Conservation (phyloP, 2,797 vertebrate species). For the Hemitrygon akajei region DNA sequence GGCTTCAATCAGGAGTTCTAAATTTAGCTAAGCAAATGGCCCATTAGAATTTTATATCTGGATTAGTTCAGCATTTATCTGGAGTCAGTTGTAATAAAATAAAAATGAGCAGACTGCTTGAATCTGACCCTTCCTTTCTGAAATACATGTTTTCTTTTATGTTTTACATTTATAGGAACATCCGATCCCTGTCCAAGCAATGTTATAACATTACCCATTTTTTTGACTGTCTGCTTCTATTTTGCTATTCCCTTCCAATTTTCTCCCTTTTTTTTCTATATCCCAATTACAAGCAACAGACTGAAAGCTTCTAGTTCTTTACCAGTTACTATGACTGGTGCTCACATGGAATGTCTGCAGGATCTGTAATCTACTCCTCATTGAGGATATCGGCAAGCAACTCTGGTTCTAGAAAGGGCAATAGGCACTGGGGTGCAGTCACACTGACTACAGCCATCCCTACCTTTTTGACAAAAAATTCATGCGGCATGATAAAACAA, state of each 20-base stretch:
- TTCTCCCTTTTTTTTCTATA: neutral
- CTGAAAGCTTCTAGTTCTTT: neutral
- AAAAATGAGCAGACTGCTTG: neutral
- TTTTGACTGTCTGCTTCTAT: neutral
- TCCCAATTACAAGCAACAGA: neutral
- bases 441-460: too few relatives aligned
- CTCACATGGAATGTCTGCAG: neutral
- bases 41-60: constrained; percentile 6
- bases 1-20: neutral
- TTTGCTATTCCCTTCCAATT: neutral
- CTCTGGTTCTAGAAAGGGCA: neutral
- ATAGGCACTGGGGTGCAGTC: too few relatives aligned
- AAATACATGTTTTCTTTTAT: neutral
- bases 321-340: neutral
- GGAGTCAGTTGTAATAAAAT: constrained; percentile 8
- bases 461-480: too few relatives aligned
- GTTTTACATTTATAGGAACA: neutral
- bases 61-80: constrained; percentile 3
- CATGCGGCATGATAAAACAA: too few relatives aligned
- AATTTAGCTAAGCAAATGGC: neutral
- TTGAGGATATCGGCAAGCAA: neutral
- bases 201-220: too few relatives aligned
- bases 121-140: neutral
- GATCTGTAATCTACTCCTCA: neutral
- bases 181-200: neutral